Evolutionary conservation across 2,888 invertebrate genomes (phyloP).

Genomic region (Pyrocoelia pectoralis): DNA sequence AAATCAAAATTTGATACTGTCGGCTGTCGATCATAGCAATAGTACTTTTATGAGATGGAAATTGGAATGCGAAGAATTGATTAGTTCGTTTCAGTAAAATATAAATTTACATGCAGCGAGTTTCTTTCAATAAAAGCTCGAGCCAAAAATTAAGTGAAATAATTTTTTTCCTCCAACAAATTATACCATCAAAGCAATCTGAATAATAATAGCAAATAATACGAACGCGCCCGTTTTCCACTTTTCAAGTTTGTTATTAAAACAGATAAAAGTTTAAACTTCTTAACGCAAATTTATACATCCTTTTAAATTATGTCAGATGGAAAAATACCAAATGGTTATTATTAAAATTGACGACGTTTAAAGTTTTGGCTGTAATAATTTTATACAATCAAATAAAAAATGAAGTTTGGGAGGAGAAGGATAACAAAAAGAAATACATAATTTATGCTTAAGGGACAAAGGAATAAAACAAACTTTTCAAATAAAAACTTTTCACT

Average conservation of each 20-base stretch:
- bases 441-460: background rate
- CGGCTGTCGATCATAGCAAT: too few species aligned
- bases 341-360: constrained; percentile 20
- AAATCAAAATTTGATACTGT: constrained; percentile 32
- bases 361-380: constrained; percentile 11
- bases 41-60: too few species aligned
- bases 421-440: background rate
- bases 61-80: too few species aligned
- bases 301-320: constrained; percentile 19
- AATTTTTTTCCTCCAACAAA: constrained; percentile 10
- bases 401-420: background rate
- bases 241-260: constrained; percentile 16
- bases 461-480: constrained; percentile 1
- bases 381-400: constrained; percentile 13
- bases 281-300: constrained; percentile 17
- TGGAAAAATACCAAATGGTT: constrained; percentile 17
- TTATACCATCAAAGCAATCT: constrained; percentile 7
- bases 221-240: constrained; percentile 11
- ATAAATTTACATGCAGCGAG: too few species aligned
- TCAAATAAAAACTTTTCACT: constrained; percentile 1
- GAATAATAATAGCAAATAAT: constrained; percentile 9
- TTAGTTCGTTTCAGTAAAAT: too few species aligned
- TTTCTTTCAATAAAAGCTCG: too few species aligned
- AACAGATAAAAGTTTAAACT: constrained; percentile 19
- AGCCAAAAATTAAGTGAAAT: constrained; percentile 17